Percentiles rank a stretch among this genome's conserved stretches.
phyloP scores from a whole-genome alignment of 2,888 invertebrate species.

The Schizaphis graminum region DNA sequence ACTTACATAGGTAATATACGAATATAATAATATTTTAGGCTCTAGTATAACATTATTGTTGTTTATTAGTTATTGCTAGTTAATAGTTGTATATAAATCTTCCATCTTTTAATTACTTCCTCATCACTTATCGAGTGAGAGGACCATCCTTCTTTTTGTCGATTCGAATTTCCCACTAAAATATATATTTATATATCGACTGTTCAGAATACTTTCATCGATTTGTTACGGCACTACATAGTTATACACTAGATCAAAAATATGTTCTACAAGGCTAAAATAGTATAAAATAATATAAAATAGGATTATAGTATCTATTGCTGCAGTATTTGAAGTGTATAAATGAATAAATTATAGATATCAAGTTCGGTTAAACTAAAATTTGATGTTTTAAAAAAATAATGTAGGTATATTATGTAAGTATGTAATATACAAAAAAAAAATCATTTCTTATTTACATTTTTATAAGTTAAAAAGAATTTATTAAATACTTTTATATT shows the following conservation, averaged over 20 bases:
- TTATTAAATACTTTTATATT: background rate
- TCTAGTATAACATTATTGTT: background rate
- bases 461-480: background rate
- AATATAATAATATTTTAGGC: background rate
- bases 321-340: background rate
- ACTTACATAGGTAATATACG: background rate
- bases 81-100: background rate
- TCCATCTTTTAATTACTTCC: background rate
- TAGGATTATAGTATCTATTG: background rate
- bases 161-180: background rate
- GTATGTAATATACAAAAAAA: background rate
- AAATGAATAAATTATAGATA: background rate
- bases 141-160: background rate
- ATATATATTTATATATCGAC: background rate
- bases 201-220: background rate
- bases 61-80: background rate
- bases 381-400: background rate
- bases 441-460: background rate
- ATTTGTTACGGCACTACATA: background rate
- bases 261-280: background rate
- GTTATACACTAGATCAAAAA: background rate
- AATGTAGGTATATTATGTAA: background rate
- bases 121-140: background rate
- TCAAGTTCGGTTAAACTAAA: background rate
- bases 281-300: too few species aligned